These are phyloP conservation scores for Boloria euphrosyne DNA, from an alignment of 2,888 invertebrate species.

Conservation along the genomic window DNA sequence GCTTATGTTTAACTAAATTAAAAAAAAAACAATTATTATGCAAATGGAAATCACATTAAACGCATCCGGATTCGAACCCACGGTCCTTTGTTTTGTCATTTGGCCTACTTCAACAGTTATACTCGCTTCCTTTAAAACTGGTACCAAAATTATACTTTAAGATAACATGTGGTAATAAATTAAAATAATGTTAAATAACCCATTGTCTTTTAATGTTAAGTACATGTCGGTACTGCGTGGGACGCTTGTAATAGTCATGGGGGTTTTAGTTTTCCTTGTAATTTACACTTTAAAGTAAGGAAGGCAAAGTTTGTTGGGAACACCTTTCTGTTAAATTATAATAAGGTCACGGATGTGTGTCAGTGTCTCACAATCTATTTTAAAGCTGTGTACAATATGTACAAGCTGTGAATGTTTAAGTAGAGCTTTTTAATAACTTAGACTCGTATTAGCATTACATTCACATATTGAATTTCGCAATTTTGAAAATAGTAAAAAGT, in stretches of 20 bases:
- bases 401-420: too few relatives aligned
- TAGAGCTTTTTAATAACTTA: too few relatives aligned
- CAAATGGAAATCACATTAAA: slow-evolving; percentile 2
- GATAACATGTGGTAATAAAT: slow-evolving; percentile 33
- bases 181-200: slow-evolving; percentile 42
- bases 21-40: background rate
- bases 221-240: background rate
- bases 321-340: too few relatives aligned
- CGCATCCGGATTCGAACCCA: slow-evolving; percentile 2
- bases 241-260: background rate
- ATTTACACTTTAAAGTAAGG: background rate
- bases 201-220: slow-evolving; percentile 40
- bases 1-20: background rate
- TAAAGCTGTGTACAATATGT: too few relatives aligned
- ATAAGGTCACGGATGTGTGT: too few relatives aligned
- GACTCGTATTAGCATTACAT: too few relatives aligned
- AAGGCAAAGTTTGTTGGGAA: background rate
- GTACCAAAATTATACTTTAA: slow-evolving; percentile 31
- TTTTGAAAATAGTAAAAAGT: too few relatives aligned
- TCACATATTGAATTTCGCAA: too few relatives aligned
- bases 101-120: background rate
- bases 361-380: too few relatives aligned
- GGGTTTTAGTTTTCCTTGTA: background rate
- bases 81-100: background rate
- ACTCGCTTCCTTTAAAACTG: background rate